Evolutionary conservation across 2,113 vertebrate species (phyloP).

Genomic region (Corapipo altera): DNA sequence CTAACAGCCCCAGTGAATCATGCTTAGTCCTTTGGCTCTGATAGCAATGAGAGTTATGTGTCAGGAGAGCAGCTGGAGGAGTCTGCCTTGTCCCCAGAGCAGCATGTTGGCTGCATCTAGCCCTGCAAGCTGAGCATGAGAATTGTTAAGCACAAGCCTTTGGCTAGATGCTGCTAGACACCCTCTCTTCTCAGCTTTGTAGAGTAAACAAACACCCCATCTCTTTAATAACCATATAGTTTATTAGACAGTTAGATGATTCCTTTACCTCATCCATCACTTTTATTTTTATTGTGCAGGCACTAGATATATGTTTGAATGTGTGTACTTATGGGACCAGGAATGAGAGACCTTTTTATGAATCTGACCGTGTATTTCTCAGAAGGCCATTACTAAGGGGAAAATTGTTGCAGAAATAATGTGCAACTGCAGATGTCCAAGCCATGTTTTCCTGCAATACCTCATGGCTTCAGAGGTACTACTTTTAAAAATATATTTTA

Average conservation of each 20-base stretch:
- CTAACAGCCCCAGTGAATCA: accelerated
- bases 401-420: constrained; percentile 22
- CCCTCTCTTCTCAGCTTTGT: background rate
- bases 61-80: background rate
- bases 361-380: background rate
- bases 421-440: background rate
- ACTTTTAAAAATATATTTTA: background rate
- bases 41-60: background rate
- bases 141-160: background rate
- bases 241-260: background rate
- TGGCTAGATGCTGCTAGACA: background rate
- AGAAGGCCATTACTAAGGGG: background rate
- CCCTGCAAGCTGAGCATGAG: background rate
- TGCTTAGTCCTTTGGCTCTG: background rate
- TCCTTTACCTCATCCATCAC: background rate
- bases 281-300: constrained; percentile 4
- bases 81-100: background rate
- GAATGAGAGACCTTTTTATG: background rate
- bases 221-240: background rate
- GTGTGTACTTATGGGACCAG: background rate
- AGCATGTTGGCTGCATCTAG: accelerated
- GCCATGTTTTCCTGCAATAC: background rate
- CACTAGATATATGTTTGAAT: background rate
- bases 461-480: background rate
- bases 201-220: background rate